A percentile compares a stretch with the other conserved stretches of the same genome.
Evolutionary conservation across 2,797 vertebrate species (phyloP).

Genomic region (Eutrigla gurnardus): DNA sequence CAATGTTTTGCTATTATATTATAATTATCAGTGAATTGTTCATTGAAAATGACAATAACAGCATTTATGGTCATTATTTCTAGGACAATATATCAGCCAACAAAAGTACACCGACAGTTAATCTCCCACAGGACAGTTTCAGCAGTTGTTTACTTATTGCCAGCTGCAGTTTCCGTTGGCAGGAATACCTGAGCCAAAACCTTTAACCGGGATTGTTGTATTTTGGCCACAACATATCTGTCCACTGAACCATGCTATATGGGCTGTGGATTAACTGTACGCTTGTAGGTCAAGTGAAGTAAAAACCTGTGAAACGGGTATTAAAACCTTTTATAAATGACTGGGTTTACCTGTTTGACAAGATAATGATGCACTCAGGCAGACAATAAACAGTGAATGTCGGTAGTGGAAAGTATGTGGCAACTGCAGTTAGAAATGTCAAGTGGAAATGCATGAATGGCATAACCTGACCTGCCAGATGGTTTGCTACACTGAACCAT

Average conservation of each 20-base stretch:
- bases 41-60: neutral
- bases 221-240: neutral
- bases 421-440: slow-evolving; percentile 14
- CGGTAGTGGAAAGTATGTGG: slow-evolving; percentile 39
- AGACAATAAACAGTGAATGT: slow-evolving; percentile 30
- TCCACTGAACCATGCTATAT: neutral
- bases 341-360: slow-evolving; percentile 71
- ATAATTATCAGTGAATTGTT: neutral
- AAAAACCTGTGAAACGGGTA: slow-evolving; percentile 72
- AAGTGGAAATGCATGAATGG: slow-evolving; percentile 17
- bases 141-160: slow-evolving; percentile 14
- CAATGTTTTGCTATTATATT: neutral
- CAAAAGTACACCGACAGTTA: neutral
- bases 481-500: too few species aligned
- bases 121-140: neutral
- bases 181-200: slow-evolving; percentile 5
- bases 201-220: neutral
- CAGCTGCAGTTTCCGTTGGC: slow-evolving; percentile 29
- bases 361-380: slow-evolving; percentile 30
- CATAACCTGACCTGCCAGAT: too few species aligned
- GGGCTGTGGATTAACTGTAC: slow-evolving; percentile 29
- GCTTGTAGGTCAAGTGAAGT: slow-evolving; percentile 56
- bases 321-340: slow-evolving; percentile 37
- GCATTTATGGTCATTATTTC: neutral
- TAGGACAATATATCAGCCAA: neutral